Conservation (phyloP, 2,797 vertebrate genomes). For the Sciurus vulgaris region DNA sequence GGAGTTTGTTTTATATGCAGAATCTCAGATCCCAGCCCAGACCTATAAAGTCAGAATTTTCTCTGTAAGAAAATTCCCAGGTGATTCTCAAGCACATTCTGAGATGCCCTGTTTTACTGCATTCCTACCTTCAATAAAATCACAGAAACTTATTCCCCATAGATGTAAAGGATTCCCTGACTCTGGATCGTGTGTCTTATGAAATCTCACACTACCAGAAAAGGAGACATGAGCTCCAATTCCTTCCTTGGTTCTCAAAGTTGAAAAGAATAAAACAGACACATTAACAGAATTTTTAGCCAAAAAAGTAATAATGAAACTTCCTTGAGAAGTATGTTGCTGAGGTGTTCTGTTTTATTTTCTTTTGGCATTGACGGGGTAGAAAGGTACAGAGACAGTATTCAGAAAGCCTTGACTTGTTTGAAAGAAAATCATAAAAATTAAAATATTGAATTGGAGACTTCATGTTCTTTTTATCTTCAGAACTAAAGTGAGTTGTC, state of each 20-base stretch:
- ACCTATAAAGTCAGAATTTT: not conserved
- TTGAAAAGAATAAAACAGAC: conserved; percentile 17
- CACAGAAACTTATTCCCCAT: not conserved
- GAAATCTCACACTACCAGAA: not conserved
- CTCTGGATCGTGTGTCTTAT: not conserved
- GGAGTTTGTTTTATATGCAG: not conserved
- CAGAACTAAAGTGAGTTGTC: conserved; percentile 47
- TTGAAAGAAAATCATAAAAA: conserved; percentile 8
- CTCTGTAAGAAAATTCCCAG: not conserved
- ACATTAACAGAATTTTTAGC: not conserved
- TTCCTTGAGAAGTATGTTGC: not conserved
- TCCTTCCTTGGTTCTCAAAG: not conserved
- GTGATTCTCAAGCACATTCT: not conserved
- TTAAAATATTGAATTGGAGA: conserved; percentile 47
- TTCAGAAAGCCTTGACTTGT: not conserved
- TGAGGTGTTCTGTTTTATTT: not conserved
- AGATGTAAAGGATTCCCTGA: not conserved
- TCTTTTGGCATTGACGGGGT: not conserved
- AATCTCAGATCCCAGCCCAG: not conserved
- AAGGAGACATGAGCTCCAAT: not conserved
- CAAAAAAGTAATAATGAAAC: not conserved
- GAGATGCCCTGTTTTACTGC: not conserved
- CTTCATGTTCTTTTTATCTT: not conserved
- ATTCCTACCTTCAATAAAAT: not conserved
- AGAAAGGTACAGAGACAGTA: not conserved